These are phyloP conservation scores for Salticus scenicus DNA, from an alignment of 2,888 invertebrate species.

Conservation along the genomic window DNA sequence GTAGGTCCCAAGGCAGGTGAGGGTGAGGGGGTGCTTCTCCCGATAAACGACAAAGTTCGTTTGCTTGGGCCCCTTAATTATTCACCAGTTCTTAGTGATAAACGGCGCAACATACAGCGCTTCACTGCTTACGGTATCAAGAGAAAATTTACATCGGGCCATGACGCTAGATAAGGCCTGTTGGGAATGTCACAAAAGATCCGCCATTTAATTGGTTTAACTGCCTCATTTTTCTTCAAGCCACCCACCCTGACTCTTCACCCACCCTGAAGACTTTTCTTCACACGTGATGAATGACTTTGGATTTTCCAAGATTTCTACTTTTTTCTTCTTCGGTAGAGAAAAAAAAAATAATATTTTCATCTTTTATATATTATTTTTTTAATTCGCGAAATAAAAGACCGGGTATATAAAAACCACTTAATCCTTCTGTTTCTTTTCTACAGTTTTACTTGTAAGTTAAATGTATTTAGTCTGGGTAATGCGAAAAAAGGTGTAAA, in stretches of 20 bases:
- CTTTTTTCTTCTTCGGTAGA: conserved; percentile 17
- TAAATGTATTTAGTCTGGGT: conserved; percentile 56
- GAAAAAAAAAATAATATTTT: conserved; percentile 9
- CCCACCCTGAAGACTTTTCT: conserved; percentile 26
- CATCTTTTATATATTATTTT: background rate
- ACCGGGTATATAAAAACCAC: background rate
- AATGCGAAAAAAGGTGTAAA: background rate
- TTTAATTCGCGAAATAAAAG: background rate
- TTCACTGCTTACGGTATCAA: conserved; percentile 58
- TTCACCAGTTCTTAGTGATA: conserved; percentile 70
- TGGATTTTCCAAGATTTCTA: conserved; percentile 63
- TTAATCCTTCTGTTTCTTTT: conserved; percentile 53
- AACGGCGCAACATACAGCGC: conserved; percentile 62
- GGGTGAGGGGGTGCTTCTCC: conserved; percentile 23
- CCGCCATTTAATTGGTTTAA: conserved; percentile 70
- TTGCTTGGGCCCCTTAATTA: conserved; percentile 65
- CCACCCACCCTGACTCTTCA: background rate
- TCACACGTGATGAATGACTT: conserved; percentile 45
- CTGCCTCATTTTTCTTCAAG: conserved; percentile 68
- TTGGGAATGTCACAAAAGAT: conserved; percentile 68
- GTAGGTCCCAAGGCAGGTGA: conserved; percentile 51
- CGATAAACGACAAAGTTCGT: conserved; percentile 69
- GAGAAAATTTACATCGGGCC: conserved; percentile 69
- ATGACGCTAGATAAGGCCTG: conserved; percentile 66
- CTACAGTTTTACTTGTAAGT: conserved; percentile 59